These are phyloP conservation scores for Melangyna quadrimaculata DNA, from an alignment of 2,888 invertebrate genomes.

Conservation along the genomic window DNA sequence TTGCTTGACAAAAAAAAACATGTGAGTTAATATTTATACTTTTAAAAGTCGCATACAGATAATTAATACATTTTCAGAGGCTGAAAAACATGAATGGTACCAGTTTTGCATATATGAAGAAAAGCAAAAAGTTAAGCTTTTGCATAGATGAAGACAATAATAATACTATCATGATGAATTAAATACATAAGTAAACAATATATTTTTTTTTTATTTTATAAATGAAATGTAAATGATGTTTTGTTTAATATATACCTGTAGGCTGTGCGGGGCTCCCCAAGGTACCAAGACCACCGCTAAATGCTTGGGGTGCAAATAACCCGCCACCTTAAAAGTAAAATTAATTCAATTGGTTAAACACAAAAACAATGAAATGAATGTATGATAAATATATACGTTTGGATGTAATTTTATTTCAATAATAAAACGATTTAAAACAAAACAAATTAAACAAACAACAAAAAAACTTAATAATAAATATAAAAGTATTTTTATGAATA, in stretches of 20 bases:
- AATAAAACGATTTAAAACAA: too few relatives aligned
- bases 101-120: neutral
- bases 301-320: conserved; percentile 81
- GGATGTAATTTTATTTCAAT: neutral
- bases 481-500: neutral
- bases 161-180: too few relatives aligned
- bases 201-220: neutral
- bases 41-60: neutral
- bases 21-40: neutral
- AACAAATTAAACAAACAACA: too few relatives aligned
- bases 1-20: too few relatives aligned
- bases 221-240: too few relatives aligned
- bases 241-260: conserved; percentile 73
- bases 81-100: conserved; percentile 24
- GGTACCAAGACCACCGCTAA: conserved; percentile 80
- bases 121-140: neutral
- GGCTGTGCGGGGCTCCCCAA: conserved; percentile 80
- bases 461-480: neutral
- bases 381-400: conserved; percentile 12
- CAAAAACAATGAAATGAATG: conserved; percentile 15
- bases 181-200: neutral
- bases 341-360: conserved; percentile 51
- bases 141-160: too few relatives aligned
- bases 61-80: conserved; percentile 5
- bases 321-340: conserved; percentile 76